phyloP scores from a whole-genome alignment of 2,113 vertebrate species.

The Xiphophorus hellerii region DNA sequence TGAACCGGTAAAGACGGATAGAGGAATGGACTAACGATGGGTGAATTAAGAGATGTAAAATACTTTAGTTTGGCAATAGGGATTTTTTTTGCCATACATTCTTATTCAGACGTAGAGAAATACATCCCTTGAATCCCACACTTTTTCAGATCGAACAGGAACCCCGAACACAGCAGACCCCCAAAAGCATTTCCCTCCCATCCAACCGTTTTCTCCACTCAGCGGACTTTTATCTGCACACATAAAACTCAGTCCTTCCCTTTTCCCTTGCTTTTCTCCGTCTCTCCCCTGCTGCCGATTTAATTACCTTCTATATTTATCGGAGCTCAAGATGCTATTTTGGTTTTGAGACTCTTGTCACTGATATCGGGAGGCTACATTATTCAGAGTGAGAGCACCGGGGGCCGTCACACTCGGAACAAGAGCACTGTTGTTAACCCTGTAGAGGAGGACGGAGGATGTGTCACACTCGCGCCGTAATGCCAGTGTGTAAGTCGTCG shows the following conservation, averaged over 20 bases:
- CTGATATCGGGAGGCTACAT: constrained; percentile 76
- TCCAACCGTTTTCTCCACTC: constrained; percentile 18
- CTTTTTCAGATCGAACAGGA: not conserved
- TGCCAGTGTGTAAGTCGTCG: not conserved
- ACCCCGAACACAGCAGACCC: not conserved
- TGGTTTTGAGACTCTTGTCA: constrained; percentile 75
- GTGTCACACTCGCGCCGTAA: constrained; percentile 16
- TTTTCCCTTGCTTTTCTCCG: constrained; percentile 58
- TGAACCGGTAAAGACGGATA: no score
- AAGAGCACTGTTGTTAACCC: constrained; percentile 58
- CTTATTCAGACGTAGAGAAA: not conserved
- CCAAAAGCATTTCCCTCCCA: not conserved
- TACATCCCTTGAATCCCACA: not conserved
- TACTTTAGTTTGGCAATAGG: not conserved
- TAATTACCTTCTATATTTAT: constrained; percentile 83
- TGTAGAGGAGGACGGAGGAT: constrained; percentile 27
- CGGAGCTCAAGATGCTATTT: constrained; percentile 78
- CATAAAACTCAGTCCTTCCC: constrained; percentile 60
- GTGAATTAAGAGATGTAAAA: not conserved
- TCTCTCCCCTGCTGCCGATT: constrained; percentile 73
- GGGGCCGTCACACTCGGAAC: constrained; percentile 60
- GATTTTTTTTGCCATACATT: not conserved
- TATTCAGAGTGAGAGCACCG: constrained; percentile 70
- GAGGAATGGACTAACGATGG: no score
- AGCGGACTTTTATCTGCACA: constrained; percentile 47